Evolutionary conservation across 2,797 vertebrate species (phyloP).

Genomic region (Xiphophorus birchmanni): DNA sequence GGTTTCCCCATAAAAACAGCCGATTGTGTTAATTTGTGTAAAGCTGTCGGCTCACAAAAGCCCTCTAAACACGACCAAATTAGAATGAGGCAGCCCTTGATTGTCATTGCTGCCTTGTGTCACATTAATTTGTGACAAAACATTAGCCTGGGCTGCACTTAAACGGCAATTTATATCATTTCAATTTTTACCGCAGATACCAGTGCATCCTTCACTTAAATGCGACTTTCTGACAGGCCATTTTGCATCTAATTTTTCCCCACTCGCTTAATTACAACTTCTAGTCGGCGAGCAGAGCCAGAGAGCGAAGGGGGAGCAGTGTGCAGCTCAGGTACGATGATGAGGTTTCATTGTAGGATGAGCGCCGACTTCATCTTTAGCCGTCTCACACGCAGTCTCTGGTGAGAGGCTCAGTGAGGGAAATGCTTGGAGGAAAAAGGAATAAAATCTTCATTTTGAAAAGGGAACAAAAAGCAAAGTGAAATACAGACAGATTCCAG

Average conservation of each 20-base stretch:
- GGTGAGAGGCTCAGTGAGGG: slow-evolving; percentile 43
- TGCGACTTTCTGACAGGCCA: slow-evolving; percentile 99
- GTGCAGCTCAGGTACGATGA: slow-evolving; percentile 34
- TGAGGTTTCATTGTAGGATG: slow-evolving; percentile 28
- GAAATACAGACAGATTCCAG: slow-evolving; percentile 17
- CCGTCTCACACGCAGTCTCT: slow-evolving; percentile 54
- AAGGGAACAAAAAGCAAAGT: not conserved
- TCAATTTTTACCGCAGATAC: slow-evolving; percentile 95
- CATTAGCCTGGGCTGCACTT: slow-evolving; percentile 97
- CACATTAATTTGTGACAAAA: slow-evolving; percentile 99
- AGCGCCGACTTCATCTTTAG: slow-evolving; percentile 16
- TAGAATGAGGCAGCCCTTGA: slow-evolving; percentile 96
- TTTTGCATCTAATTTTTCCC: slow-evolving; percentile 93
- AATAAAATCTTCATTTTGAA: not conserved
- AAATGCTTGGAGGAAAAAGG: slow-evolving; percentile 5
- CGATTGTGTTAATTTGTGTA: slow-evolving; percentile 99
- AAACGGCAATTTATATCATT: slow-evolving; percentile 99
- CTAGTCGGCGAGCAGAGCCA: slow-evolving; percentile 82
- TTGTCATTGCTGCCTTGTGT: slow-evolving; percentile 98
- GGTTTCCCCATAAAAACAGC: slow-evolving; percentile 93
- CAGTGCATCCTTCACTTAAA: slow-evolving; percentile 97
- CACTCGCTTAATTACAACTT: slow-evolving; percentile 99
- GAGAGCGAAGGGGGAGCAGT: slow-evolving; percentile 21
- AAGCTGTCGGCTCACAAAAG: slow-evolving; percentile 92
- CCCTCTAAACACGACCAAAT: slow-evolving; percentile 97